Evolutionary conservation across 2,888 invertebrate species (phyloP).

Genomic region (Drosophila bunnanda): DNA sequence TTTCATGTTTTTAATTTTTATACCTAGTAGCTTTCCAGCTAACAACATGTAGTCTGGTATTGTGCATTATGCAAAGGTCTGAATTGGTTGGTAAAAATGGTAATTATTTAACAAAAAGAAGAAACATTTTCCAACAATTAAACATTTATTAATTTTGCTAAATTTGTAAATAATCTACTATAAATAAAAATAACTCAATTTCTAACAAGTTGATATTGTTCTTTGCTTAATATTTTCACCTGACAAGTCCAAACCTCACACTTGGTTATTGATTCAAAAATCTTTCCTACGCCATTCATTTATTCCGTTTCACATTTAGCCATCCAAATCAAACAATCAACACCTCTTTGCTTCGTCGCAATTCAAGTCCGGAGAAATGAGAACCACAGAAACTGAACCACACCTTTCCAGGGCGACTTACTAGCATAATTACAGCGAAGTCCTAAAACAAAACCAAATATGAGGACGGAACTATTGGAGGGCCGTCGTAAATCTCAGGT

Average conservation of each 20-base stretch:
- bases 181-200: background rate
- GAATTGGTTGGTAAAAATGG: too few species aligned
- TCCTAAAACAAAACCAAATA: constrained; percentile 28
- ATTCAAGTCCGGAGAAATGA: constrained; percentile 25
- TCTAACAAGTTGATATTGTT: background rate
- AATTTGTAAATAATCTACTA: too few species aligned
- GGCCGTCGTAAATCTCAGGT: constrained; percentile 66
- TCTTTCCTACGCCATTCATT: constrained; percentile 4
- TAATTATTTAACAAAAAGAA: too few species aligned
- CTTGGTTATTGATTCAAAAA: background rate
- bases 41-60: too few species aligned
- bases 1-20: too few species aligned
- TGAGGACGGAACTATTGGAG: constrained; percentile 7
- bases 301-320: constrained; percentile 46
- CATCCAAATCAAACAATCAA: constrained; percentile 64
- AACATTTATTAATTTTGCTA: too few species aligned
- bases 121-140: too few species aligned
- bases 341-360: constrained; percentile 64
- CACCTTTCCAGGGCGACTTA: constrained; percentile 50
- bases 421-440: constrained; percentile 63
- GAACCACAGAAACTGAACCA: constrained; percentile 36
- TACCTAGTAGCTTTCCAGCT: too few species aligned
- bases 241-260: background rate
- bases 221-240: background rate
- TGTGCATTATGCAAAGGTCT: too few species aligned